These are phyloP conservation scores for Spea bombifrons DNA, from an alignment of 2,113 vertebrate species.

Conservation along the genomic window DNA sequence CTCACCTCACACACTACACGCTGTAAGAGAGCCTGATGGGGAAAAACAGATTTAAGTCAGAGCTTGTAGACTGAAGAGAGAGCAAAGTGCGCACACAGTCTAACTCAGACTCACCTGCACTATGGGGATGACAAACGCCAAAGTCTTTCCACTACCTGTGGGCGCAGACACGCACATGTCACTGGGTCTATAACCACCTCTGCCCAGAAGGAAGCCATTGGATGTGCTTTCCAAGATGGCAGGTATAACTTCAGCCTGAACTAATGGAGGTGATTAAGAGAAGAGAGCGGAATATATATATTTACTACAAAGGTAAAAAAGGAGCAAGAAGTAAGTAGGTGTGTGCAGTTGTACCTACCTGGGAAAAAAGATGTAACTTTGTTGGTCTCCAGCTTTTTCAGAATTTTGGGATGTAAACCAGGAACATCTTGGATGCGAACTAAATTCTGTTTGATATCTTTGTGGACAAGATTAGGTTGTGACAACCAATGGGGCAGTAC, in stretches of 20 bases:
- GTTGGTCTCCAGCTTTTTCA: conserved; percentile 71
- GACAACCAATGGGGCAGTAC: conserved; percentile 87
- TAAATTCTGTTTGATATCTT: conserved; percentile 74
- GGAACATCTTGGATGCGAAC: conserved; percentile 66
- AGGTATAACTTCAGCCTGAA: conserved; percentile 64
- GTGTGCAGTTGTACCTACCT: conserved; percentile 63
- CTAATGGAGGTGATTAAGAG: neutral
- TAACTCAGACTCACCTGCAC: conserved; percentile 74
- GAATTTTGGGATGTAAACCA: conserved; percentile 70
- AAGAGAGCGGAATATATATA: neutral
- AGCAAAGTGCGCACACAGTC: neutral
- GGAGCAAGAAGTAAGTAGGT: no score
- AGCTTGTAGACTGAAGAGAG: neutral
- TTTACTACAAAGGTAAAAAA: no score
- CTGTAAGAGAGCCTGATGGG: conserved; percentile 71
- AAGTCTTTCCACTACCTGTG: conserved; percentile 93
- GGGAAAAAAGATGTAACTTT: conserved; percentile 84
- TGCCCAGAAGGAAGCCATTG: conserved; percentile 72
- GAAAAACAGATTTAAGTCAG: neutral
- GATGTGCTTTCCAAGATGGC: conserved; percentile 74
- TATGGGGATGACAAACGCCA: conserved; percentile 88
- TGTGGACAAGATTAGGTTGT: conserved; percentile 74
- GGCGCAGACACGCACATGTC: conserved; percentile 94
- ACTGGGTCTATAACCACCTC: conserved; percentile 77
- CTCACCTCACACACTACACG: conserved; percentile 82